Evolutionary conservation across 2,113 vertebrate genomes (phyloP).

Genomic region (Platysternon megacephalum): DNA sequence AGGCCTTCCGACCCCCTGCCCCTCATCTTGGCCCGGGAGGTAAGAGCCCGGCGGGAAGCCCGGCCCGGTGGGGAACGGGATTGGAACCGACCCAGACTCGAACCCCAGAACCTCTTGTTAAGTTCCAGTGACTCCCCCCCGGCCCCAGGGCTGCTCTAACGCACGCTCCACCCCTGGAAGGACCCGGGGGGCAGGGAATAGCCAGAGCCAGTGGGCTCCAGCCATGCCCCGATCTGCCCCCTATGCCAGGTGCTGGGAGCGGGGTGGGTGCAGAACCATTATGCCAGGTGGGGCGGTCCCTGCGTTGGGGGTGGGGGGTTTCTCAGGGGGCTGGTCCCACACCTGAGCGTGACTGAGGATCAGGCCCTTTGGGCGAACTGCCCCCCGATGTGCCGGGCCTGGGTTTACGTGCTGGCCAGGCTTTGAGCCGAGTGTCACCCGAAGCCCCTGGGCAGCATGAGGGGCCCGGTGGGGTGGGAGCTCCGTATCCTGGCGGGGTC

Average conservation of each 20-base stretch:
- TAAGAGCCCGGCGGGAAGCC: neutral
- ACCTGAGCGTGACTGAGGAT: neutral
- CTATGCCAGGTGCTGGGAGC: too few relatives aligned
- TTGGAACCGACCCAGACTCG: neutral
- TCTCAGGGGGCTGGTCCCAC: neutral
- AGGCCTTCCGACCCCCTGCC: slow-evolving; percentile 52
- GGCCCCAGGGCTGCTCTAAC: too few relatives aligned
- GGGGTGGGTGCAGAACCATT: neutral
- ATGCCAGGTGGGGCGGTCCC: neutral
- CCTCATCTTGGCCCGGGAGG: slow-evolving; percentile 74
- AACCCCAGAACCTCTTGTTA: neutral
- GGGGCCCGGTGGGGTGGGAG: neutral
- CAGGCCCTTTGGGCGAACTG: neutral
- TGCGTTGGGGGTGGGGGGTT: neutral
- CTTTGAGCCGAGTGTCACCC: too few relatives aligned
- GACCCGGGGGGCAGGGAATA: too few relatives aligned
- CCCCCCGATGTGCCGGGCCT: too few relatives aligned
- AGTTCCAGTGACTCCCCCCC: too few relatives aligned
- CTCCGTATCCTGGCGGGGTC: neutral
- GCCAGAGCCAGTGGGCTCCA: too few relatives aligned
- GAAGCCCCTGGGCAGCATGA: too few relatives aligned
- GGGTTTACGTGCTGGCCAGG: too few relatives aligned
- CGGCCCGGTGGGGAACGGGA: too few relatives aligned
- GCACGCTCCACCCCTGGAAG: neutral
- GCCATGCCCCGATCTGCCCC: neutral